Percentiles rank a stretch among this genome's conserved stretches.
Evolutionary conservation across 2,888 invertebrate species (phyloP).

Genomic region (Drosophila limbata): DNA sequence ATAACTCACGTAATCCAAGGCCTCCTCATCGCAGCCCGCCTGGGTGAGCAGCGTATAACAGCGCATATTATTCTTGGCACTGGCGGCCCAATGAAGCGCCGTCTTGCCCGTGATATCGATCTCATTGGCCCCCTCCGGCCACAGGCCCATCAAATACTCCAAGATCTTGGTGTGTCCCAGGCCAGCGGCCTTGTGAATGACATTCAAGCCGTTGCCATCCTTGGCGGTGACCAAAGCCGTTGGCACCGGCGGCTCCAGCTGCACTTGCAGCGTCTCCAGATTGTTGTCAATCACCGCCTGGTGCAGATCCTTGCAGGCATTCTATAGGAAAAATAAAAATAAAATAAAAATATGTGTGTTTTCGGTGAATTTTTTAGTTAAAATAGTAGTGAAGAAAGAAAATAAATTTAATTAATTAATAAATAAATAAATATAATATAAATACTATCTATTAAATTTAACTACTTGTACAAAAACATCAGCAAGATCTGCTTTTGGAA

Average conservation of each 20-base stretch:
- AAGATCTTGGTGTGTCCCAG: constrained; percentile 91
- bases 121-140: constrained; percentile 89
- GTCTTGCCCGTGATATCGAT: constrained; percentile 94
- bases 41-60: constrained; percentile 92
- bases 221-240: constrained; percentile 90
- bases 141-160: constrained; percentile 90
- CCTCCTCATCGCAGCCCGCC: constrained; percentile 93
- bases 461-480: no score
- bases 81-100: constrained; percentile 94
- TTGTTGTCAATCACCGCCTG: constrained; percentile 91
- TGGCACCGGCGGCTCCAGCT: constrained; percentile 89
- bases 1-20: constrained; percentile 91
- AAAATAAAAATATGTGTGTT: no score
- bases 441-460: no score
- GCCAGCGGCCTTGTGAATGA: constrained; percentile 96
- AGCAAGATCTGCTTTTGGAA: no score
- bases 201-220: constrained; percentile 92
- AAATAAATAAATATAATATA: no score
- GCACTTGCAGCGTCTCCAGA: constrained; percentile 89
- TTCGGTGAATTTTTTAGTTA: no score
- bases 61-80: constrained; percentile 91
- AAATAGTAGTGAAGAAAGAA: no score
- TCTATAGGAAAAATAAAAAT: constrained; percentile 86
- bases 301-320: constrained; percentile 93
- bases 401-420: no score